Evolutionary conservation across 2,113 vertebrate species (phyloP), one percentile per base, ranked within the genome.

Genomic region (Petrocephalus microphthalmus): DNA sequence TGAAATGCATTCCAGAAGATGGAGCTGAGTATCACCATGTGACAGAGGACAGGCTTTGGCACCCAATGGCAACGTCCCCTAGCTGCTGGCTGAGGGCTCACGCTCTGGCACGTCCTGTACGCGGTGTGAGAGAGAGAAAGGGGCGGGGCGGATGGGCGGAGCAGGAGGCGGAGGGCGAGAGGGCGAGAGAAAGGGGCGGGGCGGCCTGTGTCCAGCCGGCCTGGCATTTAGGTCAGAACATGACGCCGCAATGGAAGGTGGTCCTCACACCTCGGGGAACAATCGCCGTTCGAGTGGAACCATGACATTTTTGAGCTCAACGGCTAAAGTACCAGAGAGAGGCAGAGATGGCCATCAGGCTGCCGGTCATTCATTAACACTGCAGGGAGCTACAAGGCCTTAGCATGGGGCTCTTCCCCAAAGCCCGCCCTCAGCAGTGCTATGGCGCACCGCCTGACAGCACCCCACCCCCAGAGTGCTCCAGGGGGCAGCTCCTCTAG

Each of bases 401-500:
- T 22, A 42, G 42, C 19, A 45, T 45, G 15, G 13, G 45, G 37
- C 19, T 45, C 74, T 45, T 22, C 74, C 45, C 17, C 0, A 3
- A 81, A 81, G 37, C 37, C 42, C 45, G 8, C 22, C 81, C 45
- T 25, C 81, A 17, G 10, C 22, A 19, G 5, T 29, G 74, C 10
- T 22, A 49, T 19, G 22, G 19, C 49, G 22, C 0, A 0, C 7
- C 2, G 45, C 22, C 37, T 10, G 8, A 49, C 45, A 49, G 81
- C 45, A 11, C 47, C 20, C 37, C 19, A 49, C 45, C 42, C n/a
- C 81, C 81, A n/a, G 45, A 83, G 45, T 83, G 47, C 15, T 49
- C 88, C 71, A 47, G 82, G 90, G 89, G 89, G 89, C 5, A 53
- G 87, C 45, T 51, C 7, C 22, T 85, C 89, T 83, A 17, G 22